Evolutionary conservation across 2,113 vertebrate species (phyloP), one percentile per base, ranked within the genome.

Genomic region (Ancistrus triradiatus): DNA sequence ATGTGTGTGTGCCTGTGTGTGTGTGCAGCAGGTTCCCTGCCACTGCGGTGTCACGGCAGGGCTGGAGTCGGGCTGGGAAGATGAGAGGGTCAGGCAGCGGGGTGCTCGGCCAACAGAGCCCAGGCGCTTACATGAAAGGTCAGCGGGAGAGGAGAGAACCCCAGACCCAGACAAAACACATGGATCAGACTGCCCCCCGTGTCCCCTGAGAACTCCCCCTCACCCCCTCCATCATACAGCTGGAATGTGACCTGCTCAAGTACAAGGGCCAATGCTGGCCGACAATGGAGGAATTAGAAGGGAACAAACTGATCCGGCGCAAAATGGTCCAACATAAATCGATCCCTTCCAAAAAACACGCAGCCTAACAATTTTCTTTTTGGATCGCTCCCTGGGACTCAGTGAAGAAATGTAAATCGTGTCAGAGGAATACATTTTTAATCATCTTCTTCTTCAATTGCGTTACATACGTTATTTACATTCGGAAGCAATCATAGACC

Each of bases 91-190:
- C 50, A 43, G 44, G 47, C 44, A 53, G 63, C 25, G 40, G 63
- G 73, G 63, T 59, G 63, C 57, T 56, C 11, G 6, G 25, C 63
- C 17, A 22, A 14, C 22, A 57, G 59, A 56, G 68, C 38, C 40
- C 40, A 33, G 57, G 55, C 46, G 74, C 59, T 76, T 77, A 87
- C 81, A 86, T 87, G 83, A 87, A 87, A 87, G 84, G 80, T 75
- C 60, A 72, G 72, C 78, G 67, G 75, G 75, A 13, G 79, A 75
- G 70, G 77, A 79, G 66, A 83, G 83, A 81, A 83, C 81, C 83
- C 82, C 81, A 87, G 81, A 83, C 79, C 78, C 83, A 88, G 87
- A 89, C 87, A 87, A 83, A 89, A 82, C 87, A 87, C 82, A 81
- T 69, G 66, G 61, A 73, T 73, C 66, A 73, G 71, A 73, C 71